These are phyloP conservation scores for Dendrocopos noguchii DNA, from an alignment of 2,113 vertebrate species.

Conservation along the genomic window DNA sequence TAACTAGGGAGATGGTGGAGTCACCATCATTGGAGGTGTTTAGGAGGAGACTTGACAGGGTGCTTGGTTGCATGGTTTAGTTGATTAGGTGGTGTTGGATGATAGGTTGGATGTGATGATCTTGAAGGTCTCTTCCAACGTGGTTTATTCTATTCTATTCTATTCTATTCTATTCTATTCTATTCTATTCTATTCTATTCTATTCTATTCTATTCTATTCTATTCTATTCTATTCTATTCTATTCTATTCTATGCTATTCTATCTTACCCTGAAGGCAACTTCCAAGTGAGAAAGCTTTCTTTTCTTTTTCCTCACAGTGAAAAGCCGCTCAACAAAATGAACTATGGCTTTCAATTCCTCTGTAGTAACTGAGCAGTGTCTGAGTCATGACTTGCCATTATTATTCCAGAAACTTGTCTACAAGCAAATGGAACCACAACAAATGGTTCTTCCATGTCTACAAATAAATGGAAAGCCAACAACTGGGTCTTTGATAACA, in stretches of 20 bases:
- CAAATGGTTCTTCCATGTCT: neutral
- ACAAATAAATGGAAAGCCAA: slow-evolving; percentile 5
- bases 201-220: no score
- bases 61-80: no score
- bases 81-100: no score
- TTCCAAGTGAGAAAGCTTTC: neutral
- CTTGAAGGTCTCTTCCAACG: no score
- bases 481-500: neutral
- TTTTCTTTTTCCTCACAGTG: neutral
- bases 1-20: neutral
- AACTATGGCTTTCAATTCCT: neutral
- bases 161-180: no score
- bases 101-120: no score
- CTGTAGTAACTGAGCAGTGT: neutral
- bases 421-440: slow-evolving; percentile 8
- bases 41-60: no score
- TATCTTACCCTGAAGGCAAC: neutral
- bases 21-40: no score
- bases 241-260: no score
- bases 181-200: no score
- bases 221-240: no score
- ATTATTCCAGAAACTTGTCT: slow-evolving; percentile 1
- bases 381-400: neutral
- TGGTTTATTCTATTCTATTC: no score
- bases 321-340: neutral